Evolutionary conservation across 2,888 invertebrate species (phyloP).

Genomic region (Craniophora ligustri): DNA sequence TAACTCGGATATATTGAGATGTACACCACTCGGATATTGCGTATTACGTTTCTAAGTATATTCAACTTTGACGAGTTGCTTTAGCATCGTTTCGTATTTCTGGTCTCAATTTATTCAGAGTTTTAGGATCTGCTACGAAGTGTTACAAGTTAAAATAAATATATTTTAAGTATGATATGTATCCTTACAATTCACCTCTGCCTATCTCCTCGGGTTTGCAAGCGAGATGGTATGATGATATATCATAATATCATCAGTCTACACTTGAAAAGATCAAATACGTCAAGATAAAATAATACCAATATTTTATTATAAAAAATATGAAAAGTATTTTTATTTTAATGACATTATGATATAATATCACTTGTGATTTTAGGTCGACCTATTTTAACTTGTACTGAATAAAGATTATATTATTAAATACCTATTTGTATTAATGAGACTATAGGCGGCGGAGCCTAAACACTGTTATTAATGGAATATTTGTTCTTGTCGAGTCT

Average conservation of each 20-base stretch:
- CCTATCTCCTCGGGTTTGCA: too few relatives aligned
- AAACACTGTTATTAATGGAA: conserved; percentile 12
- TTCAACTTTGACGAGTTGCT: conserved; percentile 19
- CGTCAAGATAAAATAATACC: too few relatives aligned
- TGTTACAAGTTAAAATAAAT: too few relatives aligned
- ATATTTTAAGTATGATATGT: too few relatives aligned
- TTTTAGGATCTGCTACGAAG: too few relatives aligned
- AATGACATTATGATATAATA: not conserved
- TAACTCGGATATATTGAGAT: conserved; percentile 46
- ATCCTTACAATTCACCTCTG: too few relatives aligned
- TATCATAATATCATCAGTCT: too few relatives aligned
- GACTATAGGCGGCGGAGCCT: conserved; percentile 10
- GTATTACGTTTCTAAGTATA: conserved; percentile 1
- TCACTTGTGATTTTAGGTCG: not conserved
- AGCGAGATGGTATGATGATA: too few relatives aligned
- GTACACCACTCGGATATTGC: conserved; percentile 30
- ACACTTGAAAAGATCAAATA: too few relatives aligned
- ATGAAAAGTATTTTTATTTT: too few relatives aligned
- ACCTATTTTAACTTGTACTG: not conserved
- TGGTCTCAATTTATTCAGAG: too few relatives aligned
- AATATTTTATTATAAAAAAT: too few relatives aligned
- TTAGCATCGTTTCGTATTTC: conserved; percentile 1
- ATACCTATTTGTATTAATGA: conserved; percentile 23
- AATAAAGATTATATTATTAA: conserved; percentile 5
- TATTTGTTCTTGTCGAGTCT: not conserved